Evolutionary conservation across 2,113 vertebrate species (phyloP).

Genomic region (Panthera uncia): DNA sequence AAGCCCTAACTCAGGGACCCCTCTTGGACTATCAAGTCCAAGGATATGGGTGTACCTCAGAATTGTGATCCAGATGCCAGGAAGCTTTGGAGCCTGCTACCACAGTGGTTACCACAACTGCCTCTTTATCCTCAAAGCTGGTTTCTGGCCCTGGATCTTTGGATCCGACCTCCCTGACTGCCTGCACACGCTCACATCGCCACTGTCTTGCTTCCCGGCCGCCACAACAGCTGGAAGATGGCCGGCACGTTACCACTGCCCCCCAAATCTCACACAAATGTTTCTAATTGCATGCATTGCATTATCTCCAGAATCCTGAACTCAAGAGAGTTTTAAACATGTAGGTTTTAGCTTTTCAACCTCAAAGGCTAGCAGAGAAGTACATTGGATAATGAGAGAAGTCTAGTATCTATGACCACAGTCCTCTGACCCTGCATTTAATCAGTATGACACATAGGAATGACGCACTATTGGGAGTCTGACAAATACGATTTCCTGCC

Average conservation of each 20-base stretch:
- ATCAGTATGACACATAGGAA: background rate
- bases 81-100: background rate
- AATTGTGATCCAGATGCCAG: background rate
- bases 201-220: background rate
- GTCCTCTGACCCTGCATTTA: background rate
- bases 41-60: background rate
- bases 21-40: background rate
- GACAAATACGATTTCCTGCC: background rate
- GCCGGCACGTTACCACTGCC: fast-evolving
- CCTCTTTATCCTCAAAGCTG: background rate
- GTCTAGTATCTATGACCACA: background rate
- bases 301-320: background rate
- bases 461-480: background rate
- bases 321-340: background rate
- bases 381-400: background rate
- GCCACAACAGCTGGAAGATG: background rate
- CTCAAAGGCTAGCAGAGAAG: background rate
- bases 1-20: background rate
- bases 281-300: background rate
- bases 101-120: background rate
- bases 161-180: background rate
- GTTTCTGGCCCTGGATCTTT: background rate
- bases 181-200: background rate
- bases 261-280: background rate
- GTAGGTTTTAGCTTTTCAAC: background rate